Percentiles rank a stretch among this genome's conserved stretches.
These are phyloP conservation scores for Cryptus armator DNA, from an alignment of 2,888 invertebrate genomes.

Conservation along the genomic window DNA sequence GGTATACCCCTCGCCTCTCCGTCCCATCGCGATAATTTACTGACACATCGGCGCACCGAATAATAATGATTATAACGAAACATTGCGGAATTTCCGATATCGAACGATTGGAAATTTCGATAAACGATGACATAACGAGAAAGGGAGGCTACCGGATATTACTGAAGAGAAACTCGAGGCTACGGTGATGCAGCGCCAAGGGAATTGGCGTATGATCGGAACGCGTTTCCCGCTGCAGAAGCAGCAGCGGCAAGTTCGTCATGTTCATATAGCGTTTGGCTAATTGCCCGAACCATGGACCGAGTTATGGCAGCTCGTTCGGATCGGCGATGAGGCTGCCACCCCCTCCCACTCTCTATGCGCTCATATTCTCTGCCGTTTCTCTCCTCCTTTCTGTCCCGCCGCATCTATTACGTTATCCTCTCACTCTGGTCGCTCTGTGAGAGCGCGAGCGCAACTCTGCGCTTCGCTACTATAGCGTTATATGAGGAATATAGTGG, in stretches of 20 bases:
- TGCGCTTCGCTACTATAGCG: constrained; percentile 78
- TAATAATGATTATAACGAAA: constrained; percentile 56
- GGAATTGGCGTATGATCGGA: constrained; percentile 66
- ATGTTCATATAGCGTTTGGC: constrained; percentile 66
- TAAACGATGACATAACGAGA: constrained; percentile 64
- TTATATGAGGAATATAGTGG: constrained; percentile 79
- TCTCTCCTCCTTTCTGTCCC: constrained; percentile 35
- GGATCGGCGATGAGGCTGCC: constrained; percentile 54
- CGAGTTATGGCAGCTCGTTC: constrained; percentile 82
- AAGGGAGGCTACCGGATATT: constrained; percentile 30
- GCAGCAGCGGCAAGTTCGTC: constrained; percentile 63
- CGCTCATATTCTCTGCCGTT: constrained; percentile 37
- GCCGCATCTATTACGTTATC: neutral
- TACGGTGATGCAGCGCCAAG: constrained; percentile 32
- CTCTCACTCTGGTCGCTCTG: constrained; percentile 1
- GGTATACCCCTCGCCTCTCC: neutral
- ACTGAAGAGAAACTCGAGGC: constrained; percentile 37
- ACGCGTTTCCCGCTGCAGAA: constrained; percentile 34
- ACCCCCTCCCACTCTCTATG: neutral
- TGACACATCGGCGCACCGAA: constrained; percentile 21
- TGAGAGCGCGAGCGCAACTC: neutral
- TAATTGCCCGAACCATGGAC: constrained; percentile 75
- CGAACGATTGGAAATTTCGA: constrained; percentile 59
- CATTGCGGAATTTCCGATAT: constrained; percentile 55
- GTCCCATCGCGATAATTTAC: constrained; percentile 8